Conservation (phyloP, 2,888 invertebrate genomes). For the Diplazon laetatorius region DNA sequence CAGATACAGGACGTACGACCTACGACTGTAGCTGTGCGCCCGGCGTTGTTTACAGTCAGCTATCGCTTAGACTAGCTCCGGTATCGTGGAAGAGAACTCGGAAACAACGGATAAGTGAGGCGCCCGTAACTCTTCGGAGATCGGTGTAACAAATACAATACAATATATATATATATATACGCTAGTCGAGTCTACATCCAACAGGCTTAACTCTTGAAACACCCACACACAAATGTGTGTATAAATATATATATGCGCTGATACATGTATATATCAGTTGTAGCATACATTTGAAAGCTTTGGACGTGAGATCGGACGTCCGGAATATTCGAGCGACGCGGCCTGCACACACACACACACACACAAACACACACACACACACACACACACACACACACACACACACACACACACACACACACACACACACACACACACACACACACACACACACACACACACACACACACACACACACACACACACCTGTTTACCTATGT, state of each 20-base stretch:
- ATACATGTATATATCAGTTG: background rate
- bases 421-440: constrained; percentile 6
- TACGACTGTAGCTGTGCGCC: too few relatives aligned
- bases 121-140: too few relatives aligned
- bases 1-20: too few relatives aligned
- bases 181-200: background rate
- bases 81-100: too few relatives aligned
- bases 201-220: constrained; percentile 1
- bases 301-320: constrained; percentile 25
- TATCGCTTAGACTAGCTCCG: too few relatives aligned
- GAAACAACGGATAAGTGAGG: too few relatives aligned
- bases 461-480: background rate
- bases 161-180: too few relatives aligned
- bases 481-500: background rate
- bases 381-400: background rate
- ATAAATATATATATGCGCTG: background rate
- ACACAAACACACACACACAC: constrained; percentile 9
- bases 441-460: constrained; percentile 1
- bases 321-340: constrained; percentile 12
- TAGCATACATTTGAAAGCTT: constrained; percentile 8
- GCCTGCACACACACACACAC: background rate
- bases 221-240: too few relatives aligned
- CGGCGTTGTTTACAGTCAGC: too few relatives aligned
- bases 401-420: background rate
- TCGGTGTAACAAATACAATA: too few relatives aligned